phyloP scores from a whole-genome alignment of 1,140 invertebrate genomes.

The Drosophila arizonae region DNA sequence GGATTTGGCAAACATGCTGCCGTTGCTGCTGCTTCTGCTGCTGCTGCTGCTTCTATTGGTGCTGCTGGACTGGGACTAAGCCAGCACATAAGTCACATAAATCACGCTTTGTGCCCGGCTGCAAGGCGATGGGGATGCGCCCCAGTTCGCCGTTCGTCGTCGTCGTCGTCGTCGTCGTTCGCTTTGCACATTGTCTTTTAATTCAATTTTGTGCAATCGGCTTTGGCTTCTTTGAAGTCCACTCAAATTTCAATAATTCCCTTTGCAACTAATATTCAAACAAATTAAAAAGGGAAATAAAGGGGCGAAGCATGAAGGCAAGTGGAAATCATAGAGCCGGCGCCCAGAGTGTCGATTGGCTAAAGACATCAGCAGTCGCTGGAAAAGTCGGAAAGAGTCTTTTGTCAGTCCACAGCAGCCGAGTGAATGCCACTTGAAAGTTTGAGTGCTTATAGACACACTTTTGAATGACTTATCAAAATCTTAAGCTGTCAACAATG shows the following conservation, averaged over 20 bases:
- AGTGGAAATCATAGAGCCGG: neutral
- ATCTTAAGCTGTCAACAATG: constrained; percentile 75
- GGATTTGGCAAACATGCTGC: constrained; percentile 71
- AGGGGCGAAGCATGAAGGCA: neutral
- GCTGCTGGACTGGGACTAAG: constrained; percentile 11
- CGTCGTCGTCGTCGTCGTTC: neutral
- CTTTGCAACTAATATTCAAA: constrained; percentile 62
- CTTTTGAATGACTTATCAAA: constrained; percentile 77
- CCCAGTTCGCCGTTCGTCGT: neutral
- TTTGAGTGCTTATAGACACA: constrained; percentile 73
- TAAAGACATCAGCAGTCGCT: constrained; percentile 65
- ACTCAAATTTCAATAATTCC: constrained; percentile 80
- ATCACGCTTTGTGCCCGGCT: constrained; percentile 61
- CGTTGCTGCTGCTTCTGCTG: constrained; percentile 27
- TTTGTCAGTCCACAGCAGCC: constrained; percentile 53
- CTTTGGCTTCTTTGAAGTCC: constrained; percentile 65
- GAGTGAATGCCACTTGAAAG: constrained; percentile 59
- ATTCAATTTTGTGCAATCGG: constrained; percentile 70
- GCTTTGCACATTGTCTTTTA: constrained; percentile 69
- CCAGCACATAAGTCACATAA: constrained; percentile 74
- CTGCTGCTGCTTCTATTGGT: too few relatives aligned
- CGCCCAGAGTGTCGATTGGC: neutral
- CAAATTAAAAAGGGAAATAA: constrained; percentile 53
- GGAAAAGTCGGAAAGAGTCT: constrained; percentile 38
- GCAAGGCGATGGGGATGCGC: constrained; percentile 14